Base-by-base conservation (phyloP, 2,797 vertebrate species). In the Catostomus latipinnis region DNA sequence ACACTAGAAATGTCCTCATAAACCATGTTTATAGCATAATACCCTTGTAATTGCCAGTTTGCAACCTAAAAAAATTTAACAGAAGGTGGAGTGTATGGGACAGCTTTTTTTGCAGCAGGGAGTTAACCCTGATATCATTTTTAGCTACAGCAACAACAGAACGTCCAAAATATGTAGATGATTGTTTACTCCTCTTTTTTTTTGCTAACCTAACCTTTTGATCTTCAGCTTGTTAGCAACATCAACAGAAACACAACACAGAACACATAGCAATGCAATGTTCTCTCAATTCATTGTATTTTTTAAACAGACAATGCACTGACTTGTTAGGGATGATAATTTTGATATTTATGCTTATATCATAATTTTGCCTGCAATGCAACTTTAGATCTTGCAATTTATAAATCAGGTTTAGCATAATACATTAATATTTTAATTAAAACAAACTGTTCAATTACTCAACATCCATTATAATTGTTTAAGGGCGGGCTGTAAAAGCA, bases 101-200 rank as follows among this genome's bases (percentile, higher is more conserved):
- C 86, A 89, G 87, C 81, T 92, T 90, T 89, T 18, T 90, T 81
- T 86, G 86, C 88, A 89, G 89, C 84, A 77, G 89, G 83, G 88
- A 91, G 87, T 88, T 90, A 91, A 87, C 90, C 89, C 87, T 90
- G 84, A 88, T 91, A 86, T 90, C 92, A 92, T 92, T 92, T 93
- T 93, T 92, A 93, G 91, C 89, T 62, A 70, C 83, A 84, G 81
- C 53, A 87, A 87, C 87, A 87, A 91, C 83, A 88, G 87, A 90
- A 78, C 73, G 80, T 89, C 78, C 80, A 82, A 22, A 89, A 88
- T 85, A 86, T 86, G 86, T 86, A 85, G 90, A 84, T 83, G 76
- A 82, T 80, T 22, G 22, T 76, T 82, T 79, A 79, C 49, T 83
- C 83, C 48, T 74, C 63, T 75, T 68, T 50, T 71, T 18, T 18